Percentiles rank a stretch among this genome's conserved stretches.
phyloP scores from a whole-genome alignment of 2,888 invertebrate species.

The Biston stratarius region DNA sequence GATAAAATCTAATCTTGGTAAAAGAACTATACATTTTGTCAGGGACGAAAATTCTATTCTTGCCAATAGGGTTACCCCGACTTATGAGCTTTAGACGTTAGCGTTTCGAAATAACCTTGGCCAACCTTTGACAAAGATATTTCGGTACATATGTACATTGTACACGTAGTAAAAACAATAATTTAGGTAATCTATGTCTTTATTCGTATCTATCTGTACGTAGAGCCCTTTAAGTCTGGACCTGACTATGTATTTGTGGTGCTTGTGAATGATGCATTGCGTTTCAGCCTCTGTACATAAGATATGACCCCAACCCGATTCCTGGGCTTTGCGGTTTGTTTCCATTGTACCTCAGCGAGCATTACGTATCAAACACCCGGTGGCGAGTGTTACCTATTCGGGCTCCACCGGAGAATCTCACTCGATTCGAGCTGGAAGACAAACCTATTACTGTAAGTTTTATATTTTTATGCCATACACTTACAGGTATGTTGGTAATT shows the following conservation, averaged over 20 bases:
- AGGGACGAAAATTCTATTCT: slow-evolving; percentile 56
- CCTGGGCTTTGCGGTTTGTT: slow-evolving; percentile 74
- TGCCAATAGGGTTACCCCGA: slow-evolving; percentile 54
- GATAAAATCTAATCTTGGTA: slow-evolving; percentile 54
- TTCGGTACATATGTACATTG: too few species aligned
- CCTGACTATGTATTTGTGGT: slow-evolving; percentile 11
- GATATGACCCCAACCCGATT: slow-evolving; percentile 77
- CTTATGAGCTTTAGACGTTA: slow-evolving; percentile 42
- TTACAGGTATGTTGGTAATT: neutral
- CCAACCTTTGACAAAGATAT: slow-evolving; percentile 11
- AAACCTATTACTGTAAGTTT: slow-evolving; percentile 60
- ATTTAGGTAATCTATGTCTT: neutral
- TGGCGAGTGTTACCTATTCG: slow-evolving; percentile 77
- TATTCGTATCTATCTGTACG: neutral
- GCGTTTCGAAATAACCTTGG: slow-evolving; percentile 21
- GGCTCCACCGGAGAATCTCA: slow-evolving; percentile 57
- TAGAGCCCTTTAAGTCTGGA: neutral
- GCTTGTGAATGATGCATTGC: slow-evolving; percentile 42
- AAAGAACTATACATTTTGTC: slow-evolving; percentile 53
- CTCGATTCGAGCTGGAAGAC: slow-evolving; percentile 78
- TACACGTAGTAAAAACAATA: too few species aligned
- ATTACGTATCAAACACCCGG: slow-evolving; percentile 76
- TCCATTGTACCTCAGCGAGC: slow-evolving; percentile 75
- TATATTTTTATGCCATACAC: neutral
- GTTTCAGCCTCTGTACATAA: slow-evolving; percentile 77